Evolutionary conservation across 92 coral and sea anemone species (phyloP), one percentile per base, ranked within the genome.

Genomic region (Paramuricea clavata): DNA sequence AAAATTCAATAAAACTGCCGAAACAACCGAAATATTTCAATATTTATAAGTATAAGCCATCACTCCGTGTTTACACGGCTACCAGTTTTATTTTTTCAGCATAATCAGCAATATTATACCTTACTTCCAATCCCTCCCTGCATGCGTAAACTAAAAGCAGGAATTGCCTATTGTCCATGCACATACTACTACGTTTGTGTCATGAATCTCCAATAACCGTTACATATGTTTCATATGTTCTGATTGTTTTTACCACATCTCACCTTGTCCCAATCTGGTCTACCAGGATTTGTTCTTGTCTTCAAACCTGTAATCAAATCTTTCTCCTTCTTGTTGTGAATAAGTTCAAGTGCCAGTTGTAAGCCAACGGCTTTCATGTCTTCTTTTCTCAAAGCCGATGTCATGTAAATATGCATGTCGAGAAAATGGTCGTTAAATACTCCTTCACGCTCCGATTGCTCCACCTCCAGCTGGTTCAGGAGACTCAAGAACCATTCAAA

Each of bases 251-350:
- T 5, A 5, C 3, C 11, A 64, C 21, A 32, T 35, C 47, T 35
- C 27, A 94, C 95, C 73, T 87, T 81, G 67, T 89, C 90, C 98
- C 98, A 95, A 60, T 92, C 94, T 0, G 98, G 98, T 33, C 98
- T 65, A 0, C 98, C 98, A 52, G 92, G 94, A 8, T 91, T 92
- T 13, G 98, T 95, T 83, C 94, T 94, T 54, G 94, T 97, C 54
- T 88, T 88, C 70, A 93, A 87, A 1, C 94, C 94, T 2, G 98
- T 95, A 12, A 95, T 95, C 49, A 95, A 89, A 86, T 95, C 98
- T 13, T 82, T 92, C 12, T 83, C 90, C 36, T 95, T 93, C 76
- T 95, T 97, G 65, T 95, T 94, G 67, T 92, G 94, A 2, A 95
- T 90, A 54, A 94, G 34, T 39, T 79, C 84, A 16, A 79, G 74